Evolutionary conservation across 1,140 invertebrate species (phyloP), one percentile per base, ranked within the genome.

Genomic region (Panulirus ornatus): DNA sequence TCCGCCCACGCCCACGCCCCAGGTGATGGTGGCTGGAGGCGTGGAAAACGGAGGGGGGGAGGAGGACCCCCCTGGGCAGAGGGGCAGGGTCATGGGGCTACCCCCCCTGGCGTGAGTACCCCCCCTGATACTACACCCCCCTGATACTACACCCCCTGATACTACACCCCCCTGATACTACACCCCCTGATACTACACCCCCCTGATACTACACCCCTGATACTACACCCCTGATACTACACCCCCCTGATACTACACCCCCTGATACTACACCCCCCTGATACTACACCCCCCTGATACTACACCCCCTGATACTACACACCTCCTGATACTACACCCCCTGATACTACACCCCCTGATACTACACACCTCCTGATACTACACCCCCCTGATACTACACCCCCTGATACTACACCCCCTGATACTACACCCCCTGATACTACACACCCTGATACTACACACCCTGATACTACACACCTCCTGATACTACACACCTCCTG

Each of bases 1-100:
- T 93, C 54, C 94, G 92, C 90, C 93, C 87, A 94, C 93, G 84
- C 93, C 94, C 19, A 93, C 93, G 86, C 94, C 94, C 79, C 94
- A 94, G 14, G 93, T 93, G n/a, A 94, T 93, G 51, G 94, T 93
- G 81, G 93, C 89, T 75, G 94, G 93, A 88, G 93, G 93, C 11
- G 92, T 92, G 66, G 94, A 93, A 30, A 93, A 93, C 34, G 93
- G 92, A 27, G 94, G 54, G 38, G 75, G 27, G 2, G 66, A 36
- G 0, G 84, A 27, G 34, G 79, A 66, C 36, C 92, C 88, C 78
- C 34, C 42, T 40, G 87, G 27, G 14, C 5, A 40, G 9, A 34
- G 42, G 14, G 42, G 5, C 8, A 73, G 16, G 47, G 79, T 76
- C 27, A n/a, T 88, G 34, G 85, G 85, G 19, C 75, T 88, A 2